Evolutionary conservation across 2,888 invertebrate genomes (phyloP).

Genomic region (Papilio elwesi): DNA sequence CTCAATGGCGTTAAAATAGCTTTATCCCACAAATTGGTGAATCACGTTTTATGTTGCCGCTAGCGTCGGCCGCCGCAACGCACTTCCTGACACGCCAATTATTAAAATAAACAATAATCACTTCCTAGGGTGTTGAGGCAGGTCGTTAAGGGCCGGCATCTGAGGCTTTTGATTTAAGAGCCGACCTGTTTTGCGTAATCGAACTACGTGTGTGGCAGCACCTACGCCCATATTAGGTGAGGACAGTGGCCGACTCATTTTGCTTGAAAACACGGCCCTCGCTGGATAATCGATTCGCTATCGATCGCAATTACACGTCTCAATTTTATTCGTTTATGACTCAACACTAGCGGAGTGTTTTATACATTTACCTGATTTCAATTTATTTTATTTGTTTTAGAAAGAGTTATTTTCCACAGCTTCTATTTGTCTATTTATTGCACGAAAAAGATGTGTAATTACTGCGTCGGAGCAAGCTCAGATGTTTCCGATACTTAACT

Average conservation of each 20-base stretch:
- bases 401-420: no score
- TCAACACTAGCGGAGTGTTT: conserved; percentile 5
- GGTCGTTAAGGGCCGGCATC: conserved; percentile 63
- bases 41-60: conserved; percentile 50
- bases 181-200: conserved; percentile 70
- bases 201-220: conserved; percentile 66
- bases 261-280: conserved; percentile 47
- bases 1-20: conserved; percentile 31
- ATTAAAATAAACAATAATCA: conserved; percentile 81
- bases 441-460: no score
- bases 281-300: conserved; percentile 52
- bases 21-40: conserved; percentile 21
- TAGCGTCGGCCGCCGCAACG: conserved; percentile 48
- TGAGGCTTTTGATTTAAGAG: conserved; percentile 71
- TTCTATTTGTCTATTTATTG: no score
- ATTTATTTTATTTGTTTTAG: neutral
- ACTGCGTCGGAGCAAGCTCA: no score
- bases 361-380: neutral
- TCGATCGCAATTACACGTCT: conserved; percentile 58
- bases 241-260: conserved; percentile 45
- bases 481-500: no score
- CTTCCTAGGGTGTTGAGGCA: conserved; percentile 74
- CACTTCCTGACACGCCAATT: conserved; percentile 77
- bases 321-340: conserved; percentile 35
- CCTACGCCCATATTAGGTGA: conserved; percentile 62